These are phyloP conservation scores for Therioaphis trifolii DNA, from an alignment of 2,888 invertebrate species.

Conservation along the genomic window DNA sequence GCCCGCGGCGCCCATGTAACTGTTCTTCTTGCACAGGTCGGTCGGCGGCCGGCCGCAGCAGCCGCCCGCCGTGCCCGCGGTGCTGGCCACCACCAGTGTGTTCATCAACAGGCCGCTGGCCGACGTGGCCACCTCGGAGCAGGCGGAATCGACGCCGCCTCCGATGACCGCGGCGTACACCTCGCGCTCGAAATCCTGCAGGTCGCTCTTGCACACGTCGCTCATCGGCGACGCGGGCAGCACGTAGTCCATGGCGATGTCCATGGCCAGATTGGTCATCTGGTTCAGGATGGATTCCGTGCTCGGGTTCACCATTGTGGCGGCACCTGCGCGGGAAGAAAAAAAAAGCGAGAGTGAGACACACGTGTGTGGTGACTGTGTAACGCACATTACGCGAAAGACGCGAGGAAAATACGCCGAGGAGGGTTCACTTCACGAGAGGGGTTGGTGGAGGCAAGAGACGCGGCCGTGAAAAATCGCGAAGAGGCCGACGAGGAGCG, in stretches of 20 bases:
- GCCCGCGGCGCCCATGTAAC: slow-evolving; percentile 55
- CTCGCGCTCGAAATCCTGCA: slow-evolving; percentile 52
- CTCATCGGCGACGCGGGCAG: slow-evolving; percentile 61
- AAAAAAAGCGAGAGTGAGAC: neutral
- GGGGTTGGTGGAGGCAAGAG: too few species aligned
- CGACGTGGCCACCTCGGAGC: too few species aligned
- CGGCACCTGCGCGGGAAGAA: slow-evolving; percentile 46
- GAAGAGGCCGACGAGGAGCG: too few species aligned
- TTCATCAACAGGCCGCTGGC: neutral
- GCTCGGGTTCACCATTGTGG: slow-evolving; percentile 62
- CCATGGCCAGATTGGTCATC: slow-evolving; percentile 62
- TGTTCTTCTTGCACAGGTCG: slow-evolving; percentile 53
- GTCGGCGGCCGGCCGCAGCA: slow-evolving; percentile 49
- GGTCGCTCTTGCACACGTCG: slow-evolving; percentile 59
- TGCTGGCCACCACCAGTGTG: slow-evolving; percentile 19
- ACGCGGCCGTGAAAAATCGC: too few species aligned
- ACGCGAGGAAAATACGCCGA: neutral
- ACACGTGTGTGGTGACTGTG: neutral
- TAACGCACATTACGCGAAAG: too few species aligned
- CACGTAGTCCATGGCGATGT: slow-evolving; percentile 58
- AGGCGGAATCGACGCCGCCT: neutral
- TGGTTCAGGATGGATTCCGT: slow-evolving; percentile 57
- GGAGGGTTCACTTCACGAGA: too few species aligned
- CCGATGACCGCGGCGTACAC: slow-evolving; percentile 37
- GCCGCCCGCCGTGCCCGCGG: slow-evolving; percentile 1